Evolutionary conservation across 2,888 invertebrate species (phyloP).

Genomic region (Tridacna crocea): DNA sequence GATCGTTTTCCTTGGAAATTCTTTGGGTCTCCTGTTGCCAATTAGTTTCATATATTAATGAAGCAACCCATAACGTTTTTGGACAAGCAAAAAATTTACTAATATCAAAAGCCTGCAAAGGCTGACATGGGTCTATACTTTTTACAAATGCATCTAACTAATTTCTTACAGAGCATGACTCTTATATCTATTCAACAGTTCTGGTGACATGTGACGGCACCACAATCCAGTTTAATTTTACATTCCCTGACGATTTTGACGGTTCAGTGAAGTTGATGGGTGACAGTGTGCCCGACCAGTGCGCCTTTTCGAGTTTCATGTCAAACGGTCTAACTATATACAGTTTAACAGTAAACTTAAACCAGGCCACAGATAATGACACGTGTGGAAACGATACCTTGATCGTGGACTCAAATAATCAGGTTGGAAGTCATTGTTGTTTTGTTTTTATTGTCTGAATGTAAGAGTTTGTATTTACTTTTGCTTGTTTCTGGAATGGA

Average conservation of each 20-base stretch:
- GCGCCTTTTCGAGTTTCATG: not conserved
- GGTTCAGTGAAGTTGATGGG: slow-evolving; percentile 1
- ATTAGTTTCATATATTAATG: no score
- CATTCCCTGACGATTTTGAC: not conserved
- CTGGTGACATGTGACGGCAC: not conserved
- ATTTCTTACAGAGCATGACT: no score
- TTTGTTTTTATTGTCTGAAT: no score
- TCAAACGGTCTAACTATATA: not conserved
- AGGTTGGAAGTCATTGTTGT: not conserved
- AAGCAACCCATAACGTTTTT: no score
- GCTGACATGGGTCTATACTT: no score
- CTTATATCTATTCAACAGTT: not conserved
- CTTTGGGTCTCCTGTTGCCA: no score
- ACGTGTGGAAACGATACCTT: slow-evolving; percentile 10
- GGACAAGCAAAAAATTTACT: no score
- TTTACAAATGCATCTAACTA: no score
- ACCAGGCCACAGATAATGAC: not conserved
- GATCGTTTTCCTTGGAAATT: no score
- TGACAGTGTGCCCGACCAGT: not conserved
- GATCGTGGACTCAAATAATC: not conserved
- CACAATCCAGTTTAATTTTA: not conserved
- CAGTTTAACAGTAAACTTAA: not conserved
- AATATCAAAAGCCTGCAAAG: no score
- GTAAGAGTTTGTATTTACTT: no score
- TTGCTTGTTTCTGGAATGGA: no score